Conservation (phyloP, 2,888 invertebrate genomes). For the Hydriomena furcata region DNA sequence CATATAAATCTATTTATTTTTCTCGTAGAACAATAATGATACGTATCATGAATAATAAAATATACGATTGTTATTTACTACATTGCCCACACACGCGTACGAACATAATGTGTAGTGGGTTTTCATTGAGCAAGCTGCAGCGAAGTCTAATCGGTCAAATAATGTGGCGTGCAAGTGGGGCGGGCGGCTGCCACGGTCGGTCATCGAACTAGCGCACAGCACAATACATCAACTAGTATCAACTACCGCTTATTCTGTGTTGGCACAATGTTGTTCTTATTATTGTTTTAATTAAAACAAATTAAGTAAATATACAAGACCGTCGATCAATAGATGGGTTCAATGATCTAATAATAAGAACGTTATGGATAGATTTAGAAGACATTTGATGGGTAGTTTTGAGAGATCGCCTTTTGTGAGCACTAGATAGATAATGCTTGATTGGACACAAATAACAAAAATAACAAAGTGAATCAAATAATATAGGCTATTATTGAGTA, state of each 20-base stretch:
- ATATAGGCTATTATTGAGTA: too few relatives aligned
- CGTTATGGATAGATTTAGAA: too few relatives aligned
- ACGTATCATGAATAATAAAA: slow-evolving; percentile 10
- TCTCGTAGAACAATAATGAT: background rate
- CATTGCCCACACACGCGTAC: slow-evolving; percentile 37
- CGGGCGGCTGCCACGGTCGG: slow-evolving; percentile 60
- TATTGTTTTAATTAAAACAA: slow-evolving; percentile 1
- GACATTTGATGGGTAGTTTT: too few relatives aligned
- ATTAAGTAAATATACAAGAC: background rate
- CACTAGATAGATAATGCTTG: too few relatives aligned
- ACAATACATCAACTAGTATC: slow-evolving; percentile 20
- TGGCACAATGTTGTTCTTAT: slow-evolving; percentile 13
- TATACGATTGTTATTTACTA: slow-evolving; percentile 21
- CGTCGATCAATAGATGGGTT: background rate
- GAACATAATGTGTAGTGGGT: slow-evolving; percentile 57
- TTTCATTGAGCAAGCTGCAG: slow-evolving; percentile 65
- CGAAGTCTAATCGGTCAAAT: slow-evolving; percentile 61
- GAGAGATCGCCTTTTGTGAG: too few relatives aligned
- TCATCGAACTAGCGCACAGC: slow-evolving; percentile 60
- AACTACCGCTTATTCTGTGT: slow-evolving; percentile 9
- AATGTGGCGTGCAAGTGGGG: slow-evolving; percentile 53
- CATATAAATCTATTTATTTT: background rate
- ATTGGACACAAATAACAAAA: too few relatives aligned
- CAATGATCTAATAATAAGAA: background rate
- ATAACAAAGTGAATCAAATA: too few relatives aligned